Evolutionary conservation across 2,797 vertebrate genomes (phyloP), one percentile per base, ranked within the genome.

Genomic region (Gymnothorax javanicus): DNA sequence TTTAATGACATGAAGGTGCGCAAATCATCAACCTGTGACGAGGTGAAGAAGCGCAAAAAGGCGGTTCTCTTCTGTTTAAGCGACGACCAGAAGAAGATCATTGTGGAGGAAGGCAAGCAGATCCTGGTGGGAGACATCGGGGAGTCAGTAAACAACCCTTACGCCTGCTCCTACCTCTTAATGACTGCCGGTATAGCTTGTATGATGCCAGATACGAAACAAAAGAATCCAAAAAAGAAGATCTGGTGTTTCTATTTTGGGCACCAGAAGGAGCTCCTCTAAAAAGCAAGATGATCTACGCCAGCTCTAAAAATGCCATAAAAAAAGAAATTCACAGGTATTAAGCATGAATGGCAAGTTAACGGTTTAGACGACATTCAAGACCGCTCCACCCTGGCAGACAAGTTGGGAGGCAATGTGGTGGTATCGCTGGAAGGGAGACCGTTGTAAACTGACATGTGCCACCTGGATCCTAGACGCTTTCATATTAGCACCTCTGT

Each of bases 281-380:
- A 95, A 99, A 99, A 97, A 99, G 98, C 94, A 99, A 99, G 96
- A 99, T 99, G 98, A 99, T 99, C 92, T 99, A 99, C 89, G 98
- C 98, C 93, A 99, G 98, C 93, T 99, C 98, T 92, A 99, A 99
- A 97, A 98, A 99, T 94, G 98, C 98, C 95, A 99, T 99, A n/a
- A 96, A 99, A 99, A 95, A 99, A 98, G 96, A 99, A 99, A 96
- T 99, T 99, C 94, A 99, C 98, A 97, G 98, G 98, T 97, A 94
- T 99, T 95, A 99, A 99, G 94, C 98, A 99, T 79, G 98, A 99
- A 94, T 99, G 98, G 98, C 98, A 99, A 96, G 98, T 99, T 93
- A 99, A 99, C 92, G 98, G 98, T 85, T 97, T 98, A 95, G 98
- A 99, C 90, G 98, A 99, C 94, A 98, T 99, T 95, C 97, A 99